Conservation (phyloP, 1,140 invertebrate genomes). For the Trigoniulus corallinus region DNA sequence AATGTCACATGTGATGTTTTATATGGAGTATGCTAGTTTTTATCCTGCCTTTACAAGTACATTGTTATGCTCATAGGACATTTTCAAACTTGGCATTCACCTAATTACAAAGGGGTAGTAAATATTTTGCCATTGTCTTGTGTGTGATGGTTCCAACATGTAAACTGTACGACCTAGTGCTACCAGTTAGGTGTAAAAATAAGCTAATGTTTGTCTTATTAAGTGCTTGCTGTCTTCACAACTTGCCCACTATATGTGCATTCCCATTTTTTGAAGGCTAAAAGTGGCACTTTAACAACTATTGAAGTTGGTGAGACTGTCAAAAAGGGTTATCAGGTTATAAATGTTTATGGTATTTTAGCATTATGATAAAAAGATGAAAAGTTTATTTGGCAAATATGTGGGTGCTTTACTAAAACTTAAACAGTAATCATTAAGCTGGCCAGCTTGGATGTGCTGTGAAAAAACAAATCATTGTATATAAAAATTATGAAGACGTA, state of each 20-base stretch:
- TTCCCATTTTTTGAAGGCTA: neutral
- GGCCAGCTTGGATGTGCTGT: neutral
- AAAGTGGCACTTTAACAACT: neutral
- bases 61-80: conserved; percentile 22
- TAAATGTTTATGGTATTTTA: neutral
- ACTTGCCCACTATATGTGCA: conserved; percentile 14
- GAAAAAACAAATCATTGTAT: neutral
- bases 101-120: conserved; percentile 11
- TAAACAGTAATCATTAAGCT: neutral
- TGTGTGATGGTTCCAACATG: conserved; percentile 14
- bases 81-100: conserved; percentile 19
- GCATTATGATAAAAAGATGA: neutral
- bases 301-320: neutral
- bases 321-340: neutral
- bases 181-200: conserved; percentile 7
- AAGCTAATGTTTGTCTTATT: conserved; percentile 17
- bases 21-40: conserved; percentile 22
- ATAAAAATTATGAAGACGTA: neutral
- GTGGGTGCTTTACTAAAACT: conserved; percentile 2
- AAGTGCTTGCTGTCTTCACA: conserved; percentile 10
- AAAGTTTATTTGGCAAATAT: conserved; percentile 2
- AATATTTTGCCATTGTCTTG: conserved; percentile 16
- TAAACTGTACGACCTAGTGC: conserved; percentile 11
- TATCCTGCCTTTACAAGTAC: conserved; percentile 21
- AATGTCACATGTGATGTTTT: conserved; percentile 6